Evolutionary conservation across 2,888 invertebrate species (phyloP), one percentile per base, ranked within the genome.

Genomic region (Drosophila monieri): DNA sequence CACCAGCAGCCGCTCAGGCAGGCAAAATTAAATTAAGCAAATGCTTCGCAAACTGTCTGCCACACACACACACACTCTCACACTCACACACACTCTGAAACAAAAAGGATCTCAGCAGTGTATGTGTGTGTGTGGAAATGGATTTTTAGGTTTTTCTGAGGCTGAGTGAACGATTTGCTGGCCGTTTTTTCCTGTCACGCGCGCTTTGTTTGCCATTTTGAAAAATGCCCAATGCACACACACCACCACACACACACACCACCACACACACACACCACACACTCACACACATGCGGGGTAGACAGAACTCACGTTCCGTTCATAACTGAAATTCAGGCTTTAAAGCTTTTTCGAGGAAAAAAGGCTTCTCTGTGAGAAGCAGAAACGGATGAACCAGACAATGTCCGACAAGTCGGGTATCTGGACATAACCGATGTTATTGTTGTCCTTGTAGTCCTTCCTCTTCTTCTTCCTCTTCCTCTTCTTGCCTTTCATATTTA

Each of bases 191-290:
- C 52, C 61, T 70, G 70, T 70, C 70, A 70, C 70, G 70, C 61
- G 61, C 61, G 61, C 69, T 70, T 70, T 70, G 69, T 70, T 68
- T 60, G 69, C 69, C 68, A 60, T 69, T 69, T 69, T 69, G 69
- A 69, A 69, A 69, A 68, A 60, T 69, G 69, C 60, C 60, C 68
- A 70, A 70, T 61, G 61, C 69, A 69, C 69, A 44, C 32, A 69
- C 37, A 49, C 21, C 37, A 49, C 21, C 21, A 23, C 53, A 48
- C 30, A 52, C n/a, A 43, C 27, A 27, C 27, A 27, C 27, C 8
- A 8, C 21, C 21, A 69, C 61, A 60, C 69, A 69, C 69, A 44
- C 32, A 69, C 37, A 49, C 18, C 18, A 18, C 18, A 18, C 18
- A 18, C 53, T 43, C 23, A 51, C n/a, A 41, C 25, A 25, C 25